Base-by-base conservation (phyloP, 92 coral and sea anemone genomes). In the Phymanthus crucifer region DNA sequence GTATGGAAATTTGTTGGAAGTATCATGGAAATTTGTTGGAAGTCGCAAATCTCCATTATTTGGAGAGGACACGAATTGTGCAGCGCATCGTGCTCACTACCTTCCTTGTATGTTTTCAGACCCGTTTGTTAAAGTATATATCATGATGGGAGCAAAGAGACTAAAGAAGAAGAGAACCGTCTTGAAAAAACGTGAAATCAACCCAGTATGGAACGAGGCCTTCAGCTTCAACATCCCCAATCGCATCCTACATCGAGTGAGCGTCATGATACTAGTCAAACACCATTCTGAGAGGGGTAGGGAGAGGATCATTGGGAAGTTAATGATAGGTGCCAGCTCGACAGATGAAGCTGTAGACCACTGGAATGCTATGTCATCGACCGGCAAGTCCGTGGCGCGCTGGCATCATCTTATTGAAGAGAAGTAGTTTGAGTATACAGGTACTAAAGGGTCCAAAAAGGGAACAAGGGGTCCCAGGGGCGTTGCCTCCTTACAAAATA, bases 171-270 rank as follows among this genome's bases (percentile, higher is more conserved):
- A 92, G 57, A 89, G 88, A 83, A 95, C 99, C 6, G 81, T 83
- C 40, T 88, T 89, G 52, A 93, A 90, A 84, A 95, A 93, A 78
- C 90, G 91, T 48, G 96, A 95, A 43, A 67, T 75, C 32, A 88
- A 88, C 43, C 99, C 99, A 7, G 98, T 93, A 19, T 95, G 94
- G 96, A 95, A 95, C 88, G 98, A 95, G 77, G 94, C 97, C 40
- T 91, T 95, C 73, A 91, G 91, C 32, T 95, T 95, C 73, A 90
- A 86, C 78, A 86, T 95, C 37, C 91, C 91, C 24, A 87, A 79
- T 69, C 94, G 97, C 56, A 91, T 90, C 46, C 80, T 95, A 32
- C 94, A 91, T 87, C 86, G 90, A 66, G 90, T 95, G 9, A 88
- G 91, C 61, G 86, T 95, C 65, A 83, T 90, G 68, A 75, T 93